Percentiles rank a stretch among this genome's conserved stretches.
Conservation (phyloP, 2,113 vertebrate genomes). For the Elephas maximus region DNA sequence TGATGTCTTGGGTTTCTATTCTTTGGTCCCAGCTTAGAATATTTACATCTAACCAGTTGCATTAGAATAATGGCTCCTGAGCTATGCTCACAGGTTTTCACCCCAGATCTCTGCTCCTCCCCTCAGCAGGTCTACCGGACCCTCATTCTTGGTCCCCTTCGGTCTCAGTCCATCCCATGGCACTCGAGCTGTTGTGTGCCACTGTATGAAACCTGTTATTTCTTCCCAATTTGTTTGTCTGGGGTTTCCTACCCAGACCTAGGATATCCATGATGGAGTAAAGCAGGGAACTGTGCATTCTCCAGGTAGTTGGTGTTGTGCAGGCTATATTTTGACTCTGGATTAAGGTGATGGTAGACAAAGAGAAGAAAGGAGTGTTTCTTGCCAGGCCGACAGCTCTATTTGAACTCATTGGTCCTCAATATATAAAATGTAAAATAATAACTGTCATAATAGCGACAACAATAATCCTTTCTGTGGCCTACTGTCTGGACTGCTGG, state of each 20-base stretch:
- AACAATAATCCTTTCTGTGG: background rate
- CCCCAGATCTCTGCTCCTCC: background rate
- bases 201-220: background rate
- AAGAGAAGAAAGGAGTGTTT: background rate
- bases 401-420: background rate
- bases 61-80: background rate
- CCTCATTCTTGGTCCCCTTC: background rate
- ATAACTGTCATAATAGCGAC: background rate
- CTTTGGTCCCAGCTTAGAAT: background rate
- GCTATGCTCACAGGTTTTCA: background rate
- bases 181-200: background rate
- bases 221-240: background rate
- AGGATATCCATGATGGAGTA: background rate
- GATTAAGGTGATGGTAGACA: background rate
- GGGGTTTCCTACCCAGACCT: background rate
- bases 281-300: background rate
- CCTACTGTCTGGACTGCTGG: background rate
- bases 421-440: slow-evolving; percentile 18
- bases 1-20: background rate
- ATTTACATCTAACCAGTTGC: background rate
- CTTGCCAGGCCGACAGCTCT: background rate
- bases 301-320: background rate
- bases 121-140: background rate
- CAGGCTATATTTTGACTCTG: background rate
- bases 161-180: background rate